Evolutionary conservation across 1,140 invertebrate genomes (phyloP).

Genomic region (Papilio machaon): DNA sequence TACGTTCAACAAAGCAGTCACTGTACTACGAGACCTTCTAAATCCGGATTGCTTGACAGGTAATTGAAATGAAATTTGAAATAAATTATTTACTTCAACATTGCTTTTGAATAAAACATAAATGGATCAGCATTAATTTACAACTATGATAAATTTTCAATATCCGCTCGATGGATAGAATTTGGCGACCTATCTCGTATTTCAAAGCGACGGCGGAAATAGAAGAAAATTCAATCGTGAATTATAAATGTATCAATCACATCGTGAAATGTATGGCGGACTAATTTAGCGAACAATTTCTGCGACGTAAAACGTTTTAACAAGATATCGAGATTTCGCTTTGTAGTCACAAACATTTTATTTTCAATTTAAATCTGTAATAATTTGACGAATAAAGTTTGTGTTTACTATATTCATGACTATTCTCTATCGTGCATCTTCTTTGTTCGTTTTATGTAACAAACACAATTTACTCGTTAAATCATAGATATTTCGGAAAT

Average conservation of each 20-base stretch:
- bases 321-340: neutral
- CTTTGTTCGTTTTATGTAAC: too few relatives aligned
- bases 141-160: conserved; percentile 27
- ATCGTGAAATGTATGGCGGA: conserved; percentile 6
- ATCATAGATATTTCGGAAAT: too few relatives aligned
- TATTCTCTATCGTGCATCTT: too few relatives aligned
- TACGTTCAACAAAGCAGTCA: too few relatives aligned
- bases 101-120: conserved; percentile 8
- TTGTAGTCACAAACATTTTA: neutral
- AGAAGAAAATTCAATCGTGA: conserved; percentile 25
- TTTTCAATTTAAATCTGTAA: neutral
- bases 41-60: too few relatives aligned
- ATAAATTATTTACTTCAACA: conserved; percentile 6
- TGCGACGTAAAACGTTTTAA: neutral
- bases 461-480: too few relatives aligned
- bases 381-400: too few relatives aligned
- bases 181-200: conserved; percentile 14
- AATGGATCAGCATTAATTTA: conserved; percentile 13
- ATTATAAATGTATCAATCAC: conserved; percentile 27
- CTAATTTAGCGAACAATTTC: conserved; percentile 1
- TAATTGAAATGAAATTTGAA: too few relatives aligned
- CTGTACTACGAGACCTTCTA: too few relatives aligned
- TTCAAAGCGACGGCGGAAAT: conserved; percentile 23
- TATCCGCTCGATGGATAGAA: conserved; percentile 12
- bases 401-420: too few relatives aligned